Evolutionary conservation across 2,113 vertebrate species (phyloP), one percentile per base, ranked within the genome.

Genomic region (Notothenia coriiceps): DNA sequence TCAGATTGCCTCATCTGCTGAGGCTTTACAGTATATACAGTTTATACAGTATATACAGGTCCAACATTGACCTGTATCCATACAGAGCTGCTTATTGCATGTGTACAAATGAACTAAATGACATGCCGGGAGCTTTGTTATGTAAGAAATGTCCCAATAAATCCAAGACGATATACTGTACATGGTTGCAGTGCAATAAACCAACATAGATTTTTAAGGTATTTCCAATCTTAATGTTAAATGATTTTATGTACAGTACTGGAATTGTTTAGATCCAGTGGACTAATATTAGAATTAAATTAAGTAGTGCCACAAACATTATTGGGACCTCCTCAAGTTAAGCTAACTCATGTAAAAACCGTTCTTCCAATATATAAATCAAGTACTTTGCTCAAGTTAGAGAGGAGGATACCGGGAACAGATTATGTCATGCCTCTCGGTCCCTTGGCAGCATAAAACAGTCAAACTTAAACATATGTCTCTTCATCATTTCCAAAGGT

Each of bases 1-100:
- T 79, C 40, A 84, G 74, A 70, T 80, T 35, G 76, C 80, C 43
- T 85, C 72, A 49, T 74, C 60, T 74, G 73, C 65, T 82, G 66
- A 65, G 66, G 50, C 77, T 55, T 54, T 51, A 40, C 35, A 40
- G 35, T 6, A 68, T 59, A 51, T 46, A 25, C 25, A 25, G 25
- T 22, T 22, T 22, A 22, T 51, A 40, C 35, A 40, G 35, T 6
- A 68, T 59, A 51, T 46, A 25, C 25, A 25, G 25, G 5, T 70
- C 62, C 62, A 20, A 64, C 33, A 51, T 13, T 80, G 76, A 74
- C 33, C 66, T 59, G 25, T 25, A 25, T 25, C 25, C 25, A 25
- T 25, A 25, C 25, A 25, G 25, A 25, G 25, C 25, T 25, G 70
- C 55, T 72, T 80, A 50, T 65, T 84, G 79, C 65, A 77, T 47